Conservation (phyloP, 1,140 invertebrate species). For the Drosophila varians region DNA sequence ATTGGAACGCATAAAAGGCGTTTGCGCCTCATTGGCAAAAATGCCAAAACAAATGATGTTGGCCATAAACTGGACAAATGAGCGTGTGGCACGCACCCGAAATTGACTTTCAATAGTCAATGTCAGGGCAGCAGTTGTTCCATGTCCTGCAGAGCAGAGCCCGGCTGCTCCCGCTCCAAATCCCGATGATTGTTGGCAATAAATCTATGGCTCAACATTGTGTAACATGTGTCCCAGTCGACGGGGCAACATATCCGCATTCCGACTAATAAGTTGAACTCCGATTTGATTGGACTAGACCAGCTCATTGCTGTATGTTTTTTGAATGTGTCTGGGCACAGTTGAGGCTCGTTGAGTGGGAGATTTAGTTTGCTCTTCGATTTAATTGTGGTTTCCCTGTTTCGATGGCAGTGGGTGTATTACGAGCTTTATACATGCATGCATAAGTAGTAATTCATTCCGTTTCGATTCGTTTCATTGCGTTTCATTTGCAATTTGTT, state of each 20-base stretch:
- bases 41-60: constrained; percentile 69
- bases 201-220: constrained; percentile 75
- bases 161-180: constrained; percentile 38
- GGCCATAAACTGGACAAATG: constrained; percentile 79
- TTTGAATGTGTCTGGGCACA: background rate
- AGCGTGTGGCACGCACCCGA: constrained; percentile 77
- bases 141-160: constrained; percentile 18
- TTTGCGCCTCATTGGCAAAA: constrained; percentile 60
- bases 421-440: constrained; percentile 50
- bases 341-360: background rate
- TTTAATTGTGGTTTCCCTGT: no score
- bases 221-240: constrained; percentile 53
- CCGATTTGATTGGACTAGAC: constrained; percentile 32
- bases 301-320: constrained; percentile 5
- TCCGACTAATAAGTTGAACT: constrained; percentile 51
- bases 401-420: background rate
- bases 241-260: constrained; percentile 5
- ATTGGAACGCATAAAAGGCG: constrained; percentile 77
- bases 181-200: constrained; percentile 73
- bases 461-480: constrained; percentile 61
- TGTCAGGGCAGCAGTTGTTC: constrained; percentile 37
- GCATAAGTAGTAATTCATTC: constrained; percentile 74
- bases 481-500: constrained; percentile 67
- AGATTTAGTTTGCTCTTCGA: no score
- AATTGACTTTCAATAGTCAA: constrained; percentile 81